Percentiles rank a stretch among this genome's conserved stretches.
Conservation (phyloP, 1,140 invertebrate genomes). For the Drosophila ficusphila region DNA sequence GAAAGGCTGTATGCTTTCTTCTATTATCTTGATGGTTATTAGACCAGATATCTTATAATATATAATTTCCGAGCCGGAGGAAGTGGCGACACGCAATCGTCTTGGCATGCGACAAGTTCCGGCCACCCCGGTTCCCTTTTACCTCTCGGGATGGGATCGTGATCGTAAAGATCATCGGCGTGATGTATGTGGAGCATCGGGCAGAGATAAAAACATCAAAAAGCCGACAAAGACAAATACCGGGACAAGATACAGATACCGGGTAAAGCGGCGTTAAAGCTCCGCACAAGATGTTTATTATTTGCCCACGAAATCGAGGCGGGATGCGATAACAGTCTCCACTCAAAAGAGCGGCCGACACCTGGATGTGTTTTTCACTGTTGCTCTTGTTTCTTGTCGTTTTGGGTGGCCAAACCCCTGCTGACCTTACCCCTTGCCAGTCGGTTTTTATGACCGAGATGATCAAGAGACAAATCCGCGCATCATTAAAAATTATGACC, state of each 20-base stretch:
- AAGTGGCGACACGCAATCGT: slow-evolving; percentile 37
- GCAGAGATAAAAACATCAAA: slow-evolving; percentile 62
- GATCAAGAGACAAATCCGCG: slow-evolving; percentile 55
- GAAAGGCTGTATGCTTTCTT: neutral
- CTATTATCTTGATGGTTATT: neutral
- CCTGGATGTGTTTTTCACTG: neutral
- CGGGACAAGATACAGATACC: slow-evolving; percentile 7
- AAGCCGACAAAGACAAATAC: slow-evolving; percentile 67
- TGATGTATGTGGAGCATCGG: slow-evolving; percentile 64
- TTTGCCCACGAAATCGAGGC: slow-evolving; percentile 51
- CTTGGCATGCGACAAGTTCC: slow-evolving; percentile 77
- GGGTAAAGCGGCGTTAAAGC: slow-evolving; percentile 53
- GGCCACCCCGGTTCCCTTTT: slow-evolving; percentile 18
- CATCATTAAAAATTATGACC: slow-evolving; percentile 63
- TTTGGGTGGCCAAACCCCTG: slow-evolving; percentile 16
- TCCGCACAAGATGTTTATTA: slow-evolving; percentile 62
- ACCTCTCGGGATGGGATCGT: neutral
- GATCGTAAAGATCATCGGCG: slow-evolving; percentile 42
- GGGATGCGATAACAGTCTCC: slow-evolving; percentile 61
- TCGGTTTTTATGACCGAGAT: slow-evolving; percentile 47
- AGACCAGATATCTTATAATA: neutral
- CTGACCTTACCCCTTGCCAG: slow-evolving; percentile 26
- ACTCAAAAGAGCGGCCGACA: slow-evolving; percentile 36
- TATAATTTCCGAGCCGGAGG: neutral
- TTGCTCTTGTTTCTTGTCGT: neutral